Conservation (phyloP, 1,140 invertebrate species). For the Pseudomyrmex cubaensis region DNA sequence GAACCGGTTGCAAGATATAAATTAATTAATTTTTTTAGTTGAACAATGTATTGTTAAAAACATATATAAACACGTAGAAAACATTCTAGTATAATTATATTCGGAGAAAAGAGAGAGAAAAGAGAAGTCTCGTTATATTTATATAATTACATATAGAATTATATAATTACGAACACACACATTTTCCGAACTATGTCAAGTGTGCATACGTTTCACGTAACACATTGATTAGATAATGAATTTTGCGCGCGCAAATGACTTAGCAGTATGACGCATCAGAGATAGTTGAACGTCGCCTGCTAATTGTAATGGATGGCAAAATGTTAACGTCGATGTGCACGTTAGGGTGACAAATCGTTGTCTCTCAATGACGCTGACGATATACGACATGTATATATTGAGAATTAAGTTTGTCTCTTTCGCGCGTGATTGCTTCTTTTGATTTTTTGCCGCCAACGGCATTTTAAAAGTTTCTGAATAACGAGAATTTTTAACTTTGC, state of each 20-base stretch:
- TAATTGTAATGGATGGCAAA: constrained; percentile 13
- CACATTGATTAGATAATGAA: not conserved
- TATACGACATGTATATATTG: not conserved
- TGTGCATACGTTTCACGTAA: not conserved
- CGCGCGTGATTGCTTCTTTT: not conserved
- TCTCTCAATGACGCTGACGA: not conserved
- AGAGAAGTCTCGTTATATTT: too few relatives aligned
- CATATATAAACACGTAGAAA: too few relatives aligned
- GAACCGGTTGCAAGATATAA: too few relatives aligned
- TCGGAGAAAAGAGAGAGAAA: too few relatives aligned
- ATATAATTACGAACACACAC: too few relatives aligned
- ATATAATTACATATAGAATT: too few relatives aligned
- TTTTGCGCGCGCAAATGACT: not conserved
- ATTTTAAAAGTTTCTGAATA: not conserved
- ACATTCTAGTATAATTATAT: too few relatives aligned
- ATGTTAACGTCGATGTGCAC: not conserved
- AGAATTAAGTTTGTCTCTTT: not conserved
- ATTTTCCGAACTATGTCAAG: not conserved
- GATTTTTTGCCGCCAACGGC: not conserved
- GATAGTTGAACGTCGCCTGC: not conserved
- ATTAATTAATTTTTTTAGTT: too few relatives aligned
- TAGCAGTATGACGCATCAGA: not conserved
- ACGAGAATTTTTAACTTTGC: not conserved
- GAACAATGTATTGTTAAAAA: too few relatives aligned
- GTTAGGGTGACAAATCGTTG: not conserved